Percentiles rank a stretch among this genome's conserved stretches.
Evolutionary conservation across 1,140 invertebrate genomes (phyloP).

Genomic region (Danaus melanippus): DNA sequence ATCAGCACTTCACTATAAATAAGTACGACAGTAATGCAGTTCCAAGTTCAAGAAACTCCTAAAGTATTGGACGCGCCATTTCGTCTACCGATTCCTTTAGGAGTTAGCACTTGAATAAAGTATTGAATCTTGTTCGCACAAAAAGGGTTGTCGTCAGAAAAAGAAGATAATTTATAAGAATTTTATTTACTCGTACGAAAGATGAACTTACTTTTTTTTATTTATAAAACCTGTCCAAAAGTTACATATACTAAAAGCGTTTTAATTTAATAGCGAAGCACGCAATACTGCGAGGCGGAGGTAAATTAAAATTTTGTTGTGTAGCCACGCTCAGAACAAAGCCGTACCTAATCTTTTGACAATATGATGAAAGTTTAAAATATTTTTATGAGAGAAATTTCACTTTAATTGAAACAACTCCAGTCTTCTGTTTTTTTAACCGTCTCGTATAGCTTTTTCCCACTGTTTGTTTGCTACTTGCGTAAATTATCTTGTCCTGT

Average conservation of each 20-base stretch:
- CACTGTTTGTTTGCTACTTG: conserved; percentile 14
- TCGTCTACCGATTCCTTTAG: conserved; percentile 31
- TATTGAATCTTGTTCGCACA: too few relatives aligned
- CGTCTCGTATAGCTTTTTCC: conserved; percentile 7
- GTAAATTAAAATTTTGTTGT: conserved; percentile 19
- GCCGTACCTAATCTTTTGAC: conserved; percentile 21
- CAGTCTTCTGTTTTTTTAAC: neutral
- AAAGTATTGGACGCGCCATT: conserved; percentile 40
- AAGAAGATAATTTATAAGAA: too few relatives aligned
- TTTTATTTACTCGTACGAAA: too few relatives aligned
- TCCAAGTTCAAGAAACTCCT: conserved; percentile 53
- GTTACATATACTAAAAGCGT: neutral
- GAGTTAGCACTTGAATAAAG: conserved; percentile 4
- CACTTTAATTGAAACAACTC: neutral
- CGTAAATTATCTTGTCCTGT: conserved; percentile 21
- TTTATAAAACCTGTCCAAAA: neutral
- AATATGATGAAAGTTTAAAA: conserved; percentile 18
- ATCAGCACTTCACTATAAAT: conserved; percentile 11
- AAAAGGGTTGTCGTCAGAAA: too few relatives aligned
- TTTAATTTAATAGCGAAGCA: conserved; percentile 1
- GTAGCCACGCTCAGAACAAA: conserved; percentile 18
- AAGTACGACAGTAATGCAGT: conserved; percentile 38
- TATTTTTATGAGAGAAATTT: conserved; percentile 16
- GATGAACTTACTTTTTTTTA: neutral
- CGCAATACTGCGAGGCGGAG: conserved; percentile 6